Evolutionary conservation across 2,888 invertebrate genomes (phyloP), one percentile per base, ranked within the genome.

Genomic region (Eupeodes latifasciatus): DNA sequence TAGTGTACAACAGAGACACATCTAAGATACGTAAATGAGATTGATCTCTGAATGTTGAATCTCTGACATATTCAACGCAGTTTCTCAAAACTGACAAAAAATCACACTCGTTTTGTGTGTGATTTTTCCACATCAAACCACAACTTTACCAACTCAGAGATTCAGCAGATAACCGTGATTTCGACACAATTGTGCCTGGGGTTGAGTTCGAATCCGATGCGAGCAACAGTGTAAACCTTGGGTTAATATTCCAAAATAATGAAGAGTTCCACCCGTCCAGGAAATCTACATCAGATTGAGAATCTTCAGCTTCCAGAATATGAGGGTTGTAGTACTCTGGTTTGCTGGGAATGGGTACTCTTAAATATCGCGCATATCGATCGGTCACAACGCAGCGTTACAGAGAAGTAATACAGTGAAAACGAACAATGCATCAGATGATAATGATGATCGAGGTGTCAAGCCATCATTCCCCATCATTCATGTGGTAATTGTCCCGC

Each of bases 161-260:
- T 87, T 80, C 49, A 44, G 11, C 40, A 34, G 47, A 77, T 62
- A 55, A 44, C 1, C 27, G 11, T 76, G 87, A 87, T 86, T 79
- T 75, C 72, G 53, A 67, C 76, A 71, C 71, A 76, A n/a, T 61
- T 72, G 44, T 51, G 47, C 47, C 69, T 10, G 78, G 62, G 84
- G 59, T 59, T 5, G 69, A 44, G 81, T 86, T 40, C 40, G 27
- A 3, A 27, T 27, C 81, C 12, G 10, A 71, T 19, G 53, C 71
- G 64, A 69, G n/a, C 19, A 49, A 5, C 36, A 57, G 55, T 77
- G 66, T 79, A 75, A 71, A 67, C 67, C 72, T 81, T 57, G 74
- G 83, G 87, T 87, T 87, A 87, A 87, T 87, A 87, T 87, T 87
- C 80, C 55, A 62, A 83, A 87, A 84, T 87, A 87, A 87, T 87